Evolutionary conservation across 2,797 vertebrate species (phyloP), one percentile per base, ranked within the genome.

Genomic region (Enteromius argenteus): DNA sequence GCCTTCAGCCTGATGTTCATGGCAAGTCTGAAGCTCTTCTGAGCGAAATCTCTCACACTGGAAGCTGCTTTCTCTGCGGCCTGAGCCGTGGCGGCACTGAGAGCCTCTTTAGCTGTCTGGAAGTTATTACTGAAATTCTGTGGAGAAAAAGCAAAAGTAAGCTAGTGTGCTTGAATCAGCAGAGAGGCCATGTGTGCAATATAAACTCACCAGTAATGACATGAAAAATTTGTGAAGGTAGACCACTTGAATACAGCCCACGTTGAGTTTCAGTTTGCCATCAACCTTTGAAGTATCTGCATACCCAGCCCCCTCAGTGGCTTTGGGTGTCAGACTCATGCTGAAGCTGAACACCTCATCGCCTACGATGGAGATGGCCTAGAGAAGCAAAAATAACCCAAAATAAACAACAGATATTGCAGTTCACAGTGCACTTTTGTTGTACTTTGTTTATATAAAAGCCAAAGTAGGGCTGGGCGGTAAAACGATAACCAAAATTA

Each of bases 221-320:
- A 96, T 96, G 85, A 97, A 91, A 90, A 99, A 99, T 87, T 96
- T 96, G 92, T 99, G 98, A 53, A 99, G 93, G 88, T 99, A 99
- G 76, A 99, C 93, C 84, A 99, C 96, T 85, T 96, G 97, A 90
- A 99, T 95, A 90, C 98, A 99, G 90, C 98, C 97, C 84, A 99
- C 96, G 51, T 95, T 97, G 58, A 99, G 94, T 88, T 95, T 96
- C 82, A 99, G 91, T 77, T 88, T 93, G 60, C 98, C 97, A n/a
- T 99, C 98, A 0, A 96, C 96, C 67, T 93, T 96, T 74, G 96
- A 96, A 86, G 96, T 96, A 85, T 99, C 96, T 0, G 91, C 17
- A 1, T 99, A 99, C 3, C 95, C 94, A 0, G 92, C 89, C 1
- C 96, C 98, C 64, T 96, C 95, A 0, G 97, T 99, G 83, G 97